Evolutionary conservation across 2,113 vertebrate species (phyloP).

Genomic region (Vireo altiloquus): DNA sequence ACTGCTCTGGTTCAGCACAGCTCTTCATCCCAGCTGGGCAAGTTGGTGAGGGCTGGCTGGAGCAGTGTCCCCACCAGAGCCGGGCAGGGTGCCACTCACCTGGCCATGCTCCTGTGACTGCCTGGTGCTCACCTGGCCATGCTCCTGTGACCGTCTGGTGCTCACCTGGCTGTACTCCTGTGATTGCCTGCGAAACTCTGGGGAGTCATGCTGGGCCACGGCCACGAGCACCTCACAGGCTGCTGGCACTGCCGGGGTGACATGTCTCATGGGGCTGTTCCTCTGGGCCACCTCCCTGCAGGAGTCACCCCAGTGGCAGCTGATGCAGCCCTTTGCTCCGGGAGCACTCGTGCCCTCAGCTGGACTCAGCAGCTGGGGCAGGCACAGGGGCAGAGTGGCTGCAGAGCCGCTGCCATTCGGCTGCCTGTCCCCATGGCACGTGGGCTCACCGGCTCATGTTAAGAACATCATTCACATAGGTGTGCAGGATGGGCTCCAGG

Average conservation of each 20-base stretch:
- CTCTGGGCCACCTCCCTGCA: conserved; percentile 83
- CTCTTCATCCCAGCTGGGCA: not conserved
- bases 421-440: accelerated
- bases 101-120: not conserved
- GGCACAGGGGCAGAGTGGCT: not conserved
- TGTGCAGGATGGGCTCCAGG: conserved; percentile 83
- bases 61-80: accelerated
- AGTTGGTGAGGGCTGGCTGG: accelerated
- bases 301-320: not conserved
- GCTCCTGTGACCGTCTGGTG: not conserved
- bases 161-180: conserved; percentile 82
- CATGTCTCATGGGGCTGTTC: conserved; percentile 82
- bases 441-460: conserved; percentile 80
- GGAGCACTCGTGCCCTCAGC: accelerated
- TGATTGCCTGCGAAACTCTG: conserved; percentile 86
- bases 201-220: conserved; percentile 86
- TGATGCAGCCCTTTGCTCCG: too few species aligned
- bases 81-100: conserved; percentile 35
- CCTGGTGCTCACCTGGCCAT: conserved; percentile 73
- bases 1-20: not conserved
- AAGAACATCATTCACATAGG: conserved; percentile 79
- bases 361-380: not conserved
- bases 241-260: conserved; percentile 44
- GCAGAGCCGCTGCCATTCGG: not conserved
- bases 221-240: conserved; percentile 76